Base-by-base conservation (phyloP, 2,888 invertebrate genomes). In the Portevinia maculata region DNA sequence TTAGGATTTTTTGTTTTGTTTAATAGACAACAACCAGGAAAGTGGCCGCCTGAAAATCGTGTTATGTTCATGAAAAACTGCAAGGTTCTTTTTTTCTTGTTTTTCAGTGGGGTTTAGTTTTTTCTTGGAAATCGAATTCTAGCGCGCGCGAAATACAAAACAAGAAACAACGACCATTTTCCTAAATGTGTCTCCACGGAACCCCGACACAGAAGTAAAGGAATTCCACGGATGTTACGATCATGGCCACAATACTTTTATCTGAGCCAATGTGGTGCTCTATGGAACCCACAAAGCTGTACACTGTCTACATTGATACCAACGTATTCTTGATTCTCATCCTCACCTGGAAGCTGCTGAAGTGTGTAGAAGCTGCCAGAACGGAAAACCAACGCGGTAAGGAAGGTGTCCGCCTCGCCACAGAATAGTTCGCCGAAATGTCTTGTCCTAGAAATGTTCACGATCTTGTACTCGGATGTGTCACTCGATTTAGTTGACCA, bases 381-480 rank as follows among this genome's bases (percentile, higher is more conserved):
- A 39, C 62, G 64, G 34, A 67, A 67, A 59, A 76, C 57, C 17
- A 39, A 37, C 11, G 17, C 19, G 9, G 48, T 3, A 30, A 13
- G 24, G 53, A 71, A 83, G 83, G 83, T 83, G 83, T 83, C 62
- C 75, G 46, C 21, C 13, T n/a, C 19, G 30, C 44, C 32, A 17
- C 9, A 55, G n/a, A 19, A 28, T 32, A 57, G 32, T 37, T 37
- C 24, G 60, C 24, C 67, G 71, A 83, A 83, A 78, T 78, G 71
- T 78, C 74, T 85, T 85, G 85, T 85, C 85, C 85, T 85, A 85
- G 85, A 85, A 85, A 85, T 85, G 81, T 84, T 84, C 85, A 83
- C 85, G 85, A 85, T 85, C 85, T 74, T 85, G 85, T 85, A 79
- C 84, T 79, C 71, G 78, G 78, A 84, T 85, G 79, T 85, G 85